These are phyloP conservation scores for Antedon mediterranea DNA, from an alignment of 53 echinoderm and acorn worm genomes.

Conservation along the genomic window DNA sequence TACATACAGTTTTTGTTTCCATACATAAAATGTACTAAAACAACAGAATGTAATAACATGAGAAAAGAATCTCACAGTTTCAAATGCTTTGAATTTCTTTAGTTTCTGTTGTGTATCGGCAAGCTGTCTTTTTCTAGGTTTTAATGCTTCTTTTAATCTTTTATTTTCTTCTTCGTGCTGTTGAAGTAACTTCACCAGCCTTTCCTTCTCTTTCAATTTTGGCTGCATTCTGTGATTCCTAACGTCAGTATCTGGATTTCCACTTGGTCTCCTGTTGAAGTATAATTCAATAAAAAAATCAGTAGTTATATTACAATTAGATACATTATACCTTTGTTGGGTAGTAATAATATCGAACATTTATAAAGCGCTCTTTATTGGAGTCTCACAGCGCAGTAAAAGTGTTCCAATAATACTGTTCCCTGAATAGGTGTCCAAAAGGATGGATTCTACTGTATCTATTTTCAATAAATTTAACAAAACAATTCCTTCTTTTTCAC, in stretches of 20 bases:
- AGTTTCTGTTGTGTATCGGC: slow-evolving; percentile 55
- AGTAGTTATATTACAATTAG: too few species aligned
- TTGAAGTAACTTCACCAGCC: slow-evolving; percentile 46
- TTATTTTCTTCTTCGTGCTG: slow-evolving; percentile 57
- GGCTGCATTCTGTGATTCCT: slow-evolving; percentile 41
- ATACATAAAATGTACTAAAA: too few species aligned
- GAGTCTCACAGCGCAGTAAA: too few species aligned
- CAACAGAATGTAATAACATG: neutral
- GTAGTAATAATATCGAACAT: too few species aligned
- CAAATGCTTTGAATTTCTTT: slow-evolving; percentile 57
- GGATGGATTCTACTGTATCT: neutral
- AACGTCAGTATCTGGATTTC: slow-evolving; percentile 55
- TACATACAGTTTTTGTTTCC: too few species aligned
- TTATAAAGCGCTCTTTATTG: too few species aligned
- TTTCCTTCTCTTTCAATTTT: slow-evolving; percentile 76
- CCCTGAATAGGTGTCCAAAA: neutral
- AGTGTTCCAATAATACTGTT: neutral
- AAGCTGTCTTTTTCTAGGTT: slow-evolving; percentile 43
- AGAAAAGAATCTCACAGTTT: slow-evolving; percentile 30
- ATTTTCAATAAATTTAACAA: neutral
- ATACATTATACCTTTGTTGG: too few species aligned
- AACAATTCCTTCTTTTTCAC: too few species aligned
- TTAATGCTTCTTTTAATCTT: slow-evolving; percentile 36
- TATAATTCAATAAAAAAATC: neutral
- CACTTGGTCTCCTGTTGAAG: slow-evolving; percentile 63